phyloP scores from a whole-genome alignment of 2,888 invertebrate genomes.

The Clepsis dumicolana region DNA sequence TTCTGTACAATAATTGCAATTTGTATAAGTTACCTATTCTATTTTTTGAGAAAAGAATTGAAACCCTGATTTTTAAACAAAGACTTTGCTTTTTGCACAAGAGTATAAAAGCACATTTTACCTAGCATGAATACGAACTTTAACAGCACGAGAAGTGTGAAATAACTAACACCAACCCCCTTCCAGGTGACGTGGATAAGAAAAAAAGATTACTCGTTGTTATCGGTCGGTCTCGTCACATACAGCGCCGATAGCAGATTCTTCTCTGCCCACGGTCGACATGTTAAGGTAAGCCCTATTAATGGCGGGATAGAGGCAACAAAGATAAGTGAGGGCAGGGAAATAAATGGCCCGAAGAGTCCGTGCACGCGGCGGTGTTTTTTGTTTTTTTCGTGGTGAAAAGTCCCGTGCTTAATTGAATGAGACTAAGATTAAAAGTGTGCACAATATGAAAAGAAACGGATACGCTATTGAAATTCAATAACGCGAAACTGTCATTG shows the following conservation, averaged over 20 bases:
- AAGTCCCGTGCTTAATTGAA: background rate
- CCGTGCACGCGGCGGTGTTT: constrained; percentile 1
- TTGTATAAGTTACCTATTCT: no score
- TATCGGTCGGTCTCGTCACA: constrained; percentile 88
- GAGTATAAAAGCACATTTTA: no score
- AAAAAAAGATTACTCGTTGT: constrained; percentile 87
- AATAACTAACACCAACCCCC: constrained; percentile 4
- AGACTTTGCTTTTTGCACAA: no score
- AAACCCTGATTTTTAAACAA: no score
- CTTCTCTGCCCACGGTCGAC: constrained; percentile 86
- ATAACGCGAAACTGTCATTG: no score
- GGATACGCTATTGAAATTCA: no score
- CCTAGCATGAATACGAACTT: no score
- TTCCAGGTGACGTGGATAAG: constrained; percentile 90
- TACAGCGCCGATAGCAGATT: constrained; percentile 89
- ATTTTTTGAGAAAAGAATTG: no score
- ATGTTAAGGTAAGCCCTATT: constrained; percentile 79
- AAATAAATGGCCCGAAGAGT: constrained; percentile 30
- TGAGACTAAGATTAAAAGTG: background rate
- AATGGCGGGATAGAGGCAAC: constrained; percentile 24
- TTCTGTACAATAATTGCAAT: no score
- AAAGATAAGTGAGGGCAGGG: constrained; percentile 33
- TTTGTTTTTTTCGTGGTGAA: constrained; percentile 16
- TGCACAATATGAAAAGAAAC: no score
- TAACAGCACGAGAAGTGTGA: no score